Percentiles rank a stretch among this genome's conserved stretches.
Conservation (phyloP, 2,113 vertebrate species). For the Nycticebus coucang region DNA sequence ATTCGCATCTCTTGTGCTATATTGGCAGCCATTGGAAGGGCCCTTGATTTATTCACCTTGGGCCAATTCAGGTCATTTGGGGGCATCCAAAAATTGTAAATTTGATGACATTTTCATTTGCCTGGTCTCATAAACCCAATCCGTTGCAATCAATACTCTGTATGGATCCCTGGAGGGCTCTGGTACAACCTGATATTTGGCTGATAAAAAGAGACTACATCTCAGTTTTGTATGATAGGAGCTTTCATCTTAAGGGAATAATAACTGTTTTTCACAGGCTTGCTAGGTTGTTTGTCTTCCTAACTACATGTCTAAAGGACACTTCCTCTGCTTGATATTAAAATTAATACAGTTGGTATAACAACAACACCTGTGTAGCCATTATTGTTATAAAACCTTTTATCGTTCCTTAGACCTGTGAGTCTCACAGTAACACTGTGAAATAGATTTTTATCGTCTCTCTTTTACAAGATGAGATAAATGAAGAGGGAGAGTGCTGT, state of each 20-base stretch:
- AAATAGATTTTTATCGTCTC: background rate
- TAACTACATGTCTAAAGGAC: background rate
- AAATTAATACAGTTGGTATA: background rate
- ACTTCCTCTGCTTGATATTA: background rate
- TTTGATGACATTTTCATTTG: slow-evolving; percentile 3
- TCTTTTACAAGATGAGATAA: background rate
- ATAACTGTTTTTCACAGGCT: background rate
- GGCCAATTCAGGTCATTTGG: background rate
- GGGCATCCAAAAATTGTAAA: background rate
- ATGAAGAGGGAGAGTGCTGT: background rate
- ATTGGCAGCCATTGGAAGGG: background rate
- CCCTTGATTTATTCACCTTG: background rate
- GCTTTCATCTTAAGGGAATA: background rate
- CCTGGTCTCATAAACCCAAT: background rate
- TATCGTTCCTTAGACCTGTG: background rate
- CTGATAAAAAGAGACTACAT: background rate
- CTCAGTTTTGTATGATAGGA: background rate
- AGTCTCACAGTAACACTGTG: background rate
- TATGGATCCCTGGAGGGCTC: background rate
- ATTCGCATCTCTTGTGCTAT: background rate
- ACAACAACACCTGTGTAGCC: background rate
- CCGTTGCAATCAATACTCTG: background rate
- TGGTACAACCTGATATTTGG: slow-evolving; percentile 6
- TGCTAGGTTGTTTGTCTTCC: background rate
- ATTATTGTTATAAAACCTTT: background rate